These are phyloP conservation scores for Hanleya hanleyi DNA, from an alignment of 2,888 invertebrate genomes.

Conservation along the genomic window DNA sequence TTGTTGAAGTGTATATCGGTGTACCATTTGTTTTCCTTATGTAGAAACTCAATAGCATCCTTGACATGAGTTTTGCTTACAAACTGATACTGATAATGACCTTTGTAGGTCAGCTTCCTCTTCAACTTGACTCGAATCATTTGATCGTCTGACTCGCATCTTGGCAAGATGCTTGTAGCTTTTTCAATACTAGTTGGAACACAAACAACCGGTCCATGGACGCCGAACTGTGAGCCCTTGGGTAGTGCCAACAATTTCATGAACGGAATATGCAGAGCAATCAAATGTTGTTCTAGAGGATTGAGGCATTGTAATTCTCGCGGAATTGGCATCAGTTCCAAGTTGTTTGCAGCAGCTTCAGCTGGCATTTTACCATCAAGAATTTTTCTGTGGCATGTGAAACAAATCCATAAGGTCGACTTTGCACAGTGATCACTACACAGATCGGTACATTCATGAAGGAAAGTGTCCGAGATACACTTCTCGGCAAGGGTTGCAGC, in stretches of 20 bases:
- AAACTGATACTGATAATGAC: slow-evolving; percentile 31
- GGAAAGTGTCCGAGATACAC: slow-evolving; percentile 10
- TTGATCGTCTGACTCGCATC: slow-evolving; percentile 18
- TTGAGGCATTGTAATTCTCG: slow-evolving; percentile 27
- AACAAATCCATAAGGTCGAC: slow-evolving; percentile 14
- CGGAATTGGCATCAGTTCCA: slow-evolving; percentile 21
- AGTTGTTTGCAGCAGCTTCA: slow-evolving; percentile 11
- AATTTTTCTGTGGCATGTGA: slow-evolving; percentile 24
- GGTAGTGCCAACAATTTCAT: slow-evolving; percentile 40
- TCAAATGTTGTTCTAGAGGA: slow-evolving; percentile 38
- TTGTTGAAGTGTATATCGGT: slow-evolving; percentile 10
- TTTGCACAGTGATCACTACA: neutral
- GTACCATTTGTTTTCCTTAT: slow-evolving; percentile 18
- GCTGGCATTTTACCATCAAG: slow-evolving; percentile 14
- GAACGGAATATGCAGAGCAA: slow-evolving; percentile 40
- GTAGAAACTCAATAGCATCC: slow-evolving; percentile 18
- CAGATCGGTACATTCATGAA: slow-evolving; percentile 8
- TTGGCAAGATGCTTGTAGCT: slow-evolving; percentile 27
- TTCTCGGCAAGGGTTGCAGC: neutral
- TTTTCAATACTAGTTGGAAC: slow-evolving; percentile 37
- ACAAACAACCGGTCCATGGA: slow-evolving; percentile 44
- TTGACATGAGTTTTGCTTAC: slow-evolving; percentile 19
- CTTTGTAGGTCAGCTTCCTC: slow-evolving; percentile 32
- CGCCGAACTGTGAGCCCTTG: slow-evolving; percentile 38
- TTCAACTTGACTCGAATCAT: slow-evolving; percentile 36